These are phyloP conservation scores for Drosophila melanica DNA, from an alignment of 1,140 invertebrate species.

Conservation along the genomic window DNA sequence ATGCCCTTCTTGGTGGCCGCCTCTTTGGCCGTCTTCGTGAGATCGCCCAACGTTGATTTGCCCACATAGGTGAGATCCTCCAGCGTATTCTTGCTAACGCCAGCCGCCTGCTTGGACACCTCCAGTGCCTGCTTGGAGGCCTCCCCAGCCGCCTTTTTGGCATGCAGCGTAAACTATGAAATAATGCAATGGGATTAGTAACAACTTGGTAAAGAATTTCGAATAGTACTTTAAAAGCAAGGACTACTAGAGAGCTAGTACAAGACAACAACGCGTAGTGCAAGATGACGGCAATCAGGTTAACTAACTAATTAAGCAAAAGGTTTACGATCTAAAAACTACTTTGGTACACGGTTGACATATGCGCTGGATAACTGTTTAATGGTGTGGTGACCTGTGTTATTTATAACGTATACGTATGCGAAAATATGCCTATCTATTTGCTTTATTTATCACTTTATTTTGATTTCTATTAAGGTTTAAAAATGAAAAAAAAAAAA, in stretches of 20 bases:
- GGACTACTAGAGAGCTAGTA: conserved; percentile 6
- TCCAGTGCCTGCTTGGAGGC: conserved; percentile 93
- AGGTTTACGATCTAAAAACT: conserved; percentile 4
- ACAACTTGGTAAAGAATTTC: neutral
- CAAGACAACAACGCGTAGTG: conserved; percentile 29
- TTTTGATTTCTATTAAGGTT: no score
- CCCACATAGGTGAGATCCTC: conserved; percentile 94
- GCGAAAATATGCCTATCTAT: no score
- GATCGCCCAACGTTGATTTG: conserved; percentile 92
- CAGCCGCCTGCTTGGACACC: conserved; percentile 93
- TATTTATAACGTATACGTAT: no score
- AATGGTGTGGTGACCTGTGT: neutral
- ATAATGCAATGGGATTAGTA: conserved; percentile 3
- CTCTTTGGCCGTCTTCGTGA: conserved; percentile 96
- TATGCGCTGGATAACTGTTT: neutral
- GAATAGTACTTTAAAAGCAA: neutral
- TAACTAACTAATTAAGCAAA: conserved; percentile 4
- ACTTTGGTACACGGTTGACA: neutral
- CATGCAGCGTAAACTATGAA: conserved; percentile 91
- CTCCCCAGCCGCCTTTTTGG: conserved; percentile 94
- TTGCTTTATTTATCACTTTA: no score
- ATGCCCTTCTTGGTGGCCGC: conserved; percentile 93
- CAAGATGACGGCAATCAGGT: conserved; percentile 18
- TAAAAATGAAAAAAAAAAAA: no score
- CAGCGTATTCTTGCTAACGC: conserved; percentile 93